A percentile compares a stretch with the other conserved stretches of the same genome.
Evolutionary conservation across 2,888 invertebrate genomes (phyloP).

Genomic region (Campoplex nolae): DNA sequence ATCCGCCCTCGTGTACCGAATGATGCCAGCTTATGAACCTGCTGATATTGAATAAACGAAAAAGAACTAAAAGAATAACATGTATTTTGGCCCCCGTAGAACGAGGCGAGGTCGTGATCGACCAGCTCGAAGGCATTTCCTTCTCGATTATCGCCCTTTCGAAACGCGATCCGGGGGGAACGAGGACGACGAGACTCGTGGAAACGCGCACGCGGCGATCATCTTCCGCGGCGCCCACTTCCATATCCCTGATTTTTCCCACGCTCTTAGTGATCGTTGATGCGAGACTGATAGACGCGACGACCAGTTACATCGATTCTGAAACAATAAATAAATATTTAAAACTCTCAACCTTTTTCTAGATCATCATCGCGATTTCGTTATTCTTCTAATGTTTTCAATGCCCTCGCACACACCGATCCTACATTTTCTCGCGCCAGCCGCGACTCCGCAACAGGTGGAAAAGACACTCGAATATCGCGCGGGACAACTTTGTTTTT

Average conservation of each 20-base stretch:
- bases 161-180: not conserved
- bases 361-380: not conserved
- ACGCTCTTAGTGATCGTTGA: not conserved
- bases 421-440: not conserved
- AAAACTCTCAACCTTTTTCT: not conserved
- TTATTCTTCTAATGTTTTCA: not conserved
- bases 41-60: not conserved
- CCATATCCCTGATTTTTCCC: not conserved
- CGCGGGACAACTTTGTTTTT: not conserved
- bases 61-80: not conserved
- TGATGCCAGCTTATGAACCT: not conserved
- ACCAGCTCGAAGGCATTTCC: not conserved
- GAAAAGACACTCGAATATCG: not conserved
- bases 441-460: slow-evolving; percentile 8
- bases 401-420: not conserved
- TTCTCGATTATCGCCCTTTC: not conserved
- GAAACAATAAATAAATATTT: not conserved
- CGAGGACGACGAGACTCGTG: not conserved
- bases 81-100: slow-evolving; percentile 5
- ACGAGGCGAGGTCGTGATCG: not conserved
- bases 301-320: not conserved
- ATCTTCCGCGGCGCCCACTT: slow-evolving; percentile 6
- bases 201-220: not conserved
- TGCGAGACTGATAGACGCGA: slow-evolving; percentile 10
- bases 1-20: slow-evolving; percentile 49